phyloP scores from a whole-genome alignment of 2,888 invertebrate species.

The Zeuzera pyrina region DNA sequence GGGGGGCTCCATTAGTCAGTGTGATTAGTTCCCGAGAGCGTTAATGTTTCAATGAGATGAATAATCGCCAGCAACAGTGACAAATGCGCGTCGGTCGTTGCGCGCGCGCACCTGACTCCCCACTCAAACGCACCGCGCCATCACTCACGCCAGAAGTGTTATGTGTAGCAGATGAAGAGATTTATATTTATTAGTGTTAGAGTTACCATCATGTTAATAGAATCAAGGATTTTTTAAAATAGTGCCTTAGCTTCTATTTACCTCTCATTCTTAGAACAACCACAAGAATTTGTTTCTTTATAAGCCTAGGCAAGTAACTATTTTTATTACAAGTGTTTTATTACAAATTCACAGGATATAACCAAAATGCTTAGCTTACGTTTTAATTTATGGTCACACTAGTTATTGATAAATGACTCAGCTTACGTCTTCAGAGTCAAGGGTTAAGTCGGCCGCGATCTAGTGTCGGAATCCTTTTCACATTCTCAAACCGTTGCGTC shows the following conservation, averaged over 20 bases:
- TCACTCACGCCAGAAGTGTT: conserved; percentile 56
- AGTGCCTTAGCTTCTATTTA: too few species aligned
- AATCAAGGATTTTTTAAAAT: too few species aligned
- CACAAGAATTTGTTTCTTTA: too few species aligned
- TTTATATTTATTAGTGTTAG: conserved; percentile 62
- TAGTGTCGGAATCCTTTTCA: conserved; percentile 54
- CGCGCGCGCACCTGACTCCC: conserved; percentile 63
- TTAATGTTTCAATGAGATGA: conserved; percentile 73
- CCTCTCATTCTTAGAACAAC: too few species aligned
- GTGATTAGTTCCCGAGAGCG: conserved; percentile 66
- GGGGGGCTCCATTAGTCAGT: conserved; percentile 71
- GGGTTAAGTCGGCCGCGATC: conserved; percentile 57
- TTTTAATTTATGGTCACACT: conserved; percentile 47
- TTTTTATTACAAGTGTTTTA: too few species aligned
- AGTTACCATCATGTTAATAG: conserved; percentile 30
- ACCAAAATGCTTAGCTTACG: too few species aligned
- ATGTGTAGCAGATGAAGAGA: conserved; percentile 62
- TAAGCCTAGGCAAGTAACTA: too few species aligned
- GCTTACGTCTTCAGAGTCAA: conserved; percentile 57
- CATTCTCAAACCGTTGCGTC: conserved; percentile 31
- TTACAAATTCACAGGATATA: too few species aligned
- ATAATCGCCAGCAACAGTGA: conserved; percentile 69
- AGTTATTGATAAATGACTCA: conserved; percentile 59
- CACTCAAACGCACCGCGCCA: conserved; percentile 43
- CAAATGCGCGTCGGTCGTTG: conserved; percentile 57